Percentiles rank a stretch among this genome's conserved stretches.
These are phyloP conservation scores for Clarias batrachus DNA, from an alignment of 2,113 vertebrate species.

Conservation along the genomic window DNA sequence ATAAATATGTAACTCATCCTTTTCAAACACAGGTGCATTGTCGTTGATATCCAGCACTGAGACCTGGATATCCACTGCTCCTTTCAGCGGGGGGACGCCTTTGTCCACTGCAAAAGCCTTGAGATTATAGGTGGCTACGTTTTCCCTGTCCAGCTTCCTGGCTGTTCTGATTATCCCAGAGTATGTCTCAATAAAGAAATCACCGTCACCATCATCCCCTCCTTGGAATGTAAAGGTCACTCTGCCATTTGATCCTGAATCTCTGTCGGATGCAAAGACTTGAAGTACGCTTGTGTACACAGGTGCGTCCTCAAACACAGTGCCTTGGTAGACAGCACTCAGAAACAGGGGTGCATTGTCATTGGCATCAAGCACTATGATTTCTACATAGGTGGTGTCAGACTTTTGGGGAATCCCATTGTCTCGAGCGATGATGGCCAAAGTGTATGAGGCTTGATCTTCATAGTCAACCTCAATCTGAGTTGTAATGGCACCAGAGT, in stretches of 20 bases:
- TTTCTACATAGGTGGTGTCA: conserved; percentile 83
- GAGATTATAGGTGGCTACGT: conserved; percentile 79
- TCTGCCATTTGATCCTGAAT: conserved; percentile 83
- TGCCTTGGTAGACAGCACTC: conserved; percentile 80
- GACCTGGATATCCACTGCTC: conserved; percentile 80
- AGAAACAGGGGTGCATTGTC: conserved; percentile 81
- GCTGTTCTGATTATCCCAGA: conserved; percentile 85
- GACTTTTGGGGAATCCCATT: conserved; percentile 87
- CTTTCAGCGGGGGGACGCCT: conserved; percentile 78
- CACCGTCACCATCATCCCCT: conserved; percentile 82
- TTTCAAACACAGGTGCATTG: conserved; percentile 84
- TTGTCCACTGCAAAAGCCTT: conserved; percentile 81
- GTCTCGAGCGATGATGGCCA: conserved; percentile 82
- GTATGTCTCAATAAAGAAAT: conserved; percentile 85
- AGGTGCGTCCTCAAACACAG: conserved; percentile 80
- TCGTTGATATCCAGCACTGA: conserved; percentile 83
- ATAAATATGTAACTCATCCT: conserved; percentile 81
- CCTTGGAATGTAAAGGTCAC: conserved; percentile 84
- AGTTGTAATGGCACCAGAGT: conserved; percentile 81
- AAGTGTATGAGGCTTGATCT: conserved; percentile 83
- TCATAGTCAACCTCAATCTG: conserved; percentile 83
- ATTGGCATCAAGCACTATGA: conserved; percentile 83
- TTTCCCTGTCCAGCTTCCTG: conserved; percentile 82
- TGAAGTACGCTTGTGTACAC: conserved; percentile 84
- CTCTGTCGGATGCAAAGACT: conserved; percentile 81